Evolutionary conservation across 2,888 invertebrate species (phyloP).

Genomic region (Amitus sp.): DNA sequence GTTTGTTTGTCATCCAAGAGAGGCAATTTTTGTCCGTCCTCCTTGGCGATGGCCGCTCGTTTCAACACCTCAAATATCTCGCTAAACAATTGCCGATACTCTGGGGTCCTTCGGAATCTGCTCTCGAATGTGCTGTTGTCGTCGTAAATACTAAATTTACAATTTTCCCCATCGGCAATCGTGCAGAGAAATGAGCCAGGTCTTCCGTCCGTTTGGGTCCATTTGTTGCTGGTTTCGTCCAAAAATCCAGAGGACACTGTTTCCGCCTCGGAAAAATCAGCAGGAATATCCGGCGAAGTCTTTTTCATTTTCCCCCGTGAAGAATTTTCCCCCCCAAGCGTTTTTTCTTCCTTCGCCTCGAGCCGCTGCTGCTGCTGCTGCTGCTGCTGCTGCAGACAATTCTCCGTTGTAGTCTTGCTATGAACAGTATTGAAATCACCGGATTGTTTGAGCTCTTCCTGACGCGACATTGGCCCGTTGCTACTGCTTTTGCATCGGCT

Average conservation of each 20-base stretch:
- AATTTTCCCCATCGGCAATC: conserved; percentile 86
- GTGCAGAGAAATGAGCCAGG: conserved; percentile 86
- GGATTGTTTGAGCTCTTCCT: conserved; percentile 81
- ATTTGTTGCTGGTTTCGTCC: conserved; percentile 83
- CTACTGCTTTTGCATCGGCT: conserved; percentile 64
- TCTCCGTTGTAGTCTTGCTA: conserved; percentile 54
- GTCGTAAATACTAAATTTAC: conserved; percentile 86
- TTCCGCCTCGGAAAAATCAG: conserved; percentile 86
- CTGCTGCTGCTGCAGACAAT: no score
- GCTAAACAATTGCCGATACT: conserved; percentile 82
- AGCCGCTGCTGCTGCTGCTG: no score
- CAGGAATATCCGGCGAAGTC: conserved; percentile 82
- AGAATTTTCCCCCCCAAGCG: no score
- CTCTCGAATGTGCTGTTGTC: conserved; percentile 81
- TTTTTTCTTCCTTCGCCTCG: conserved; percentile 22
- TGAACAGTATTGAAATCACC: conserved; percentile 77
- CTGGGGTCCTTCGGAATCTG: conserved; percentile 83
- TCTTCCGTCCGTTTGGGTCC: conserved; percentile 82
- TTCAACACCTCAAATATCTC: conserved; percentile 87
- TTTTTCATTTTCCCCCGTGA: no score
- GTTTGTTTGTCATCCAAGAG: conserved; percentile 69
- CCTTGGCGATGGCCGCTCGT: conserved; percentile 85
- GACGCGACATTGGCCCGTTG: conserved; percentile 68
- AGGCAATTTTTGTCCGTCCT: conserved; percentile 81
- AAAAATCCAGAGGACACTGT: conserved; percentile 86